Evolutionary conservation across 2,888 invertebrate genomes (phyloP).

Genomic region (Colletes collaris): DNA sequence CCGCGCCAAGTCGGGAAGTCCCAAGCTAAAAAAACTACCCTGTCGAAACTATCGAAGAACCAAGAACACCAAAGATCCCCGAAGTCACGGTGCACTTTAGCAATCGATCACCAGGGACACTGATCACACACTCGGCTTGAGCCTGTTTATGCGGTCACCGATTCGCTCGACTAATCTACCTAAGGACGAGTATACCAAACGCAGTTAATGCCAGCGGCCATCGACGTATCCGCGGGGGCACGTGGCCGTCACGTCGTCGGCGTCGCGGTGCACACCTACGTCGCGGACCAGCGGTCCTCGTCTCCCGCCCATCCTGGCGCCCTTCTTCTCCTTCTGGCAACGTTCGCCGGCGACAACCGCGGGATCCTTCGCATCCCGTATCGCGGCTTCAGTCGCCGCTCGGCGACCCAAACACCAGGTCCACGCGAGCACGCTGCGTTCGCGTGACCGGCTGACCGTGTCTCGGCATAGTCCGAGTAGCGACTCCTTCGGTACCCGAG

Average conservation of each 20-base stretch:
- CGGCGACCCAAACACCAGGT: conserved; percentile 70
- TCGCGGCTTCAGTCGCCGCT: conserved; percentile 73
- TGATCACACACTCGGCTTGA: conserved; percentile 21
- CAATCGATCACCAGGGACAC: conserved; percentile 15
- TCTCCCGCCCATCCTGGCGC: conserved; percentile 60
- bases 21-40: not conserved
- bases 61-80: conserved; percentile 1
- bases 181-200: not conserved
- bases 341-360: conserved; percentile 52
- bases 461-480: conserved; percentile 50
- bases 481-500: not conserved
- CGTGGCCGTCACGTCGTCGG: conserved; percentile 77
- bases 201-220: conserved; percentile 47
- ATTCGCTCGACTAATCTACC: conserved; percentile 24
- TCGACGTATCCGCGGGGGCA: conserved; percentile 69
- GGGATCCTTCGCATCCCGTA: conserved; percentile 62
- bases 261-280: conserved; percentile 68
- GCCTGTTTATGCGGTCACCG: conserved; percentile 3
- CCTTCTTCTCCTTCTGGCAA: conserved; percentile 50
- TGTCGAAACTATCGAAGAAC: not conserved
- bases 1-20: not conserved
- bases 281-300: conserved; percentile 58
- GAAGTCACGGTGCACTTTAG: conserved; percentile 22
- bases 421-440: conserved; percentile 55
- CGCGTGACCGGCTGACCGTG: conserved; percentile 41